Percentiles rank a stretch among this genome's conserved stretches.
Conservation (phyloP, 1,140 invertebrate species). For the Sycophaga agraensis region DNA sequence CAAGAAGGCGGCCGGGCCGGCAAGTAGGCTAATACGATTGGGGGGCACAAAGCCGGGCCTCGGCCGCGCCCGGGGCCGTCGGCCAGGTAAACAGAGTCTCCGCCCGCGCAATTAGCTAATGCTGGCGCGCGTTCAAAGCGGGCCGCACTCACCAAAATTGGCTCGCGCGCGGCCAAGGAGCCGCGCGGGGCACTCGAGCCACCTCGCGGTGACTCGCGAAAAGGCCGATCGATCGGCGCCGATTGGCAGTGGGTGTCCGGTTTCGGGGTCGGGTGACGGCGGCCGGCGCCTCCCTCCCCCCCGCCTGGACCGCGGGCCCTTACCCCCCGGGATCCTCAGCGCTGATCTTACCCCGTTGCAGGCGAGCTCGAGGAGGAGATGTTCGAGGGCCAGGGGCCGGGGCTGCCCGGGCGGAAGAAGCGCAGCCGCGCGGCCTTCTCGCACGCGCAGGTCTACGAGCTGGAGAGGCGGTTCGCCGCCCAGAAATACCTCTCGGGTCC, state of each 20-base stretch:
- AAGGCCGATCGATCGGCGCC: too few species aligned
- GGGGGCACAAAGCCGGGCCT: too few species aligned
- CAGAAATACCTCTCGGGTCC: constrained; percentile 94
- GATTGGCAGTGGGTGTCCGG: too few species aligned
- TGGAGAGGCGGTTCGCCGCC: constrained; percentile 91
- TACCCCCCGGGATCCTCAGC: not conserved
- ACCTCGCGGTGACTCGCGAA: too few species aligned
- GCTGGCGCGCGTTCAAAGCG: constrained; percentile 2
- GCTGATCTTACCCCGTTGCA: constrained; percentile 31
- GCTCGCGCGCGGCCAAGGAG: too few species aligned
- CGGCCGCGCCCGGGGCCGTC: not conserved
- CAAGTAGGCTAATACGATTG: not conserved
- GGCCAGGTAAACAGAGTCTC: not conserved
- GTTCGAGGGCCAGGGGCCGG: constrained; percentile 50
- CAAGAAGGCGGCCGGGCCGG: not conserved
- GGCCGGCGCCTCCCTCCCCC: constrained; percentile 3
- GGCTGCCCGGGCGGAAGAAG: constrained; percentile 74
- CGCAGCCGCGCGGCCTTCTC: constrained; percentile 93
- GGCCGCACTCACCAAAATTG: not conserved
- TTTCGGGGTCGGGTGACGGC: not conserved
- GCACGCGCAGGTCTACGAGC: constrained; percentile 90
- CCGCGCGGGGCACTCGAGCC: too few species aligned
- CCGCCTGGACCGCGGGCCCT: not conserved
- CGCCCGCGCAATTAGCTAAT: constrained; percentile 44
- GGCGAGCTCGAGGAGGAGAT: constrained; percentile 54